These are phyloP conservation scores for Sapayoa aenigma DNA, from an alignment of 2,113 vertebrate species.

Conservation along the genomic window DNA sequence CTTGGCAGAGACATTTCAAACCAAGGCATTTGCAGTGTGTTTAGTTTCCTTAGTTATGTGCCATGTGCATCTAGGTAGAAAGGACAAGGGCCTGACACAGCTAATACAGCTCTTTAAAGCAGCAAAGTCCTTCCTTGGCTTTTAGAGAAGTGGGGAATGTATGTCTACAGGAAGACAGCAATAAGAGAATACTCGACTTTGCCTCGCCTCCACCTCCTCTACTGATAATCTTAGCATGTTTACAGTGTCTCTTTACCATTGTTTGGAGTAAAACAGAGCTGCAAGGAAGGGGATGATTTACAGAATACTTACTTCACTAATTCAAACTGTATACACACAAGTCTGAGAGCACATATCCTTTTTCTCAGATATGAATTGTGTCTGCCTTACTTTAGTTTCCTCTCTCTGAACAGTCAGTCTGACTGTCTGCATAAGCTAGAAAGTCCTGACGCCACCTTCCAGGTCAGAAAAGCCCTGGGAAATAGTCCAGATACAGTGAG, in stretches of 20 bases:
- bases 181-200: not conserved
- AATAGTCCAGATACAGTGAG: not conserved
- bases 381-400: not conserved
- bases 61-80: conserved; percentile 21
- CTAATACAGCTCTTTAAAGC: conserved; percentile 15
- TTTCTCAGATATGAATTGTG: not conserved
- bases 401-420: not conserved
- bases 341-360: not conserved
- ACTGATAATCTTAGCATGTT: not conserved
- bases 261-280: conserved; percentile 12
- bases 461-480: not conserved
- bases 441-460: not conserved
- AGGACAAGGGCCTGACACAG: not conserved
- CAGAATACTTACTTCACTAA: not conserved
- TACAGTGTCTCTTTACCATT: conserved; percentile 22
- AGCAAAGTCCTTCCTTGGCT: not conserved
- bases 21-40: conserved; percentile 6
- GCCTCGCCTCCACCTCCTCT: not conserved
- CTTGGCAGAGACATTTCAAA: conserved; percentile 4
- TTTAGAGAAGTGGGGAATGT: not conserved
- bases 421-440: not conserved
- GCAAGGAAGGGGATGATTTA: not conserved
- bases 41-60: conserved; percentile 50
- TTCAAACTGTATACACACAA: not conserved
- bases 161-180: not conserved